phyloP scores from a whole-genome alignment of 2,113 vertebrate genomes.

The Amblyornis subalaris region DNA sequence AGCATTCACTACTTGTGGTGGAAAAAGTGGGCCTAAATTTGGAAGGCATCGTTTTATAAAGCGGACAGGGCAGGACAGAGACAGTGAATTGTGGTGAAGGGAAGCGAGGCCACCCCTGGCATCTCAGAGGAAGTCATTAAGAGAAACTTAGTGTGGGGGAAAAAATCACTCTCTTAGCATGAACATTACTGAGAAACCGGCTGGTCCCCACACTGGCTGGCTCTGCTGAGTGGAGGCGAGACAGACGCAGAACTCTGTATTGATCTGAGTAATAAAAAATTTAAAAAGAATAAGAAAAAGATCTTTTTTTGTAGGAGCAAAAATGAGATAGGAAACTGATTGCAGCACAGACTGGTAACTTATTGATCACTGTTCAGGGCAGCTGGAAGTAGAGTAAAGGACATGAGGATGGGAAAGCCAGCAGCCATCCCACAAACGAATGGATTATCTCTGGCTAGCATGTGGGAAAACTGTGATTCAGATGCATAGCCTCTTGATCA shows the following conservation, averaged over 20 bases:
- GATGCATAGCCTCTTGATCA: background rate
- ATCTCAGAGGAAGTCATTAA: conserved; percentile 39
- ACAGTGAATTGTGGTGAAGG: background rate
- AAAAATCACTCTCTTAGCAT: background rate
- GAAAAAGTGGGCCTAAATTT: conserved; percentile 28
- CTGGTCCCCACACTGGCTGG: background rate
- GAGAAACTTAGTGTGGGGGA: background rate
- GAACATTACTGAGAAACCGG: background rate
- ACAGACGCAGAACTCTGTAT: conserved; percentile 34
- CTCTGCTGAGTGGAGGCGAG: conserved; percentile 5
- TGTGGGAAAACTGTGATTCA: background rate
- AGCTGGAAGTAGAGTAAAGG: conserved; percentile 13
- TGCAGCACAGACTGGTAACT: background rate
- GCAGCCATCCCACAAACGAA: background rate
- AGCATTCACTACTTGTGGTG: background rate
- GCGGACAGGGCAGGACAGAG: background rate
- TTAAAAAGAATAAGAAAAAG: conserved; percentile 12
- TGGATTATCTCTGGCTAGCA: background rate
- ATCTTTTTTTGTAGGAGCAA: background rate
- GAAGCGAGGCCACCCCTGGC: background rate
- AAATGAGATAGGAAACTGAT: conserved; percentile 21
- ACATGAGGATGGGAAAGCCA: background rate
- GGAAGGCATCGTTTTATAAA: background rate
- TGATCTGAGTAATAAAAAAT: conserved; percentile 60
- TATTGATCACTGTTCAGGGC: conserved; percentile 9